Evolutionary conservation across 2,797 vertebrate genomes (phyloP).

Genomic region (Protonibea diacanthus): DNA sequence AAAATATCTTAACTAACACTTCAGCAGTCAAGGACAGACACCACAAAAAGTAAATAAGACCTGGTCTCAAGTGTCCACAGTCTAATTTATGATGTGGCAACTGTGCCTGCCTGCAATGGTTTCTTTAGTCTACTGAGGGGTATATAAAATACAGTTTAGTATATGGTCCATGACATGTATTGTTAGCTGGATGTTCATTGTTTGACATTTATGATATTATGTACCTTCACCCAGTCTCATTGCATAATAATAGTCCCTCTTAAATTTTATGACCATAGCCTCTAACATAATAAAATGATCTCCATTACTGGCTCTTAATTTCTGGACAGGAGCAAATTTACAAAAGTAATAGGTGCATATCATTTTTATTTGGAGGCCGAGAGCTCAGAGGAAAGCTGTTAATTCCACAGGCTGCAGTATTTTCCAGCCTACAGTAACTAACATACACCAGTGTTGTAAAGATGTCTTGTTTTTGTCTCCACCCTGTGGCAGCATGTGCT

Average conservation of each 20-base stretch:
- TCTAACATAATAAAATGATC: background rate
- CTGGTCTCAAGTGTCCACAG: background rate
- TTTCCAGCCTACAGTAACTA: background rate
- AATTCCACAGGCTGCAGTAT: background rate
- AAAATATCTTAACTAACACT: background rate
- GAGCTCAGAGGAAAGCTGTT: background rate
- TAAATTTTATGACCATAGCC: background rate
- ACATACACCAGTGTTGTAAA: background rate
- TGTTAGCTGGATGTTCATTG: background rate
- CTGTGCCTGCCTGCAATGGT: background rate
- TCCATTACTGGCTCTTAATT: background rate
- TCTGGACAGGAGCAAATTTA: constrained; percentile 14
- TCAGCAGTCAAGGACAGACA: background rate
- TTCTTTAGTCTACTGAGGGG: background rate
- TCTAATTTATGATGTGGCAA: background rate
- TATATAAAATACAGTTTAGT: background rate
- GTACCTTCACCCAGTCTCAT: constrained; percentile 4
- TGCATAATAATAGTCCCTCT: background rate
- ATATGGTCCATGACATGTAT: background rate
- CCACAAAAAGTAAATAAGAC: background rate
- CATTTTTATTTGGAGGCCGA: background rate
- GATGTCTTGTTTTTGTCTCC: constrained; percentile 54
- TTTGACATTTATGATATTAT: constrained; percentile 12
- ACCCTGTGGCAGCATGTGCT: constrained; percentile 37
- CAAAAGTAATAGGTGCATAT: background rate